A percentile compares a stretch with the other conserved stretches of the same genome.
Evolutionary conservation across 2,888 invertebrate species (phyloP).

Genomic region (Drosophila eohydei): DNA sequence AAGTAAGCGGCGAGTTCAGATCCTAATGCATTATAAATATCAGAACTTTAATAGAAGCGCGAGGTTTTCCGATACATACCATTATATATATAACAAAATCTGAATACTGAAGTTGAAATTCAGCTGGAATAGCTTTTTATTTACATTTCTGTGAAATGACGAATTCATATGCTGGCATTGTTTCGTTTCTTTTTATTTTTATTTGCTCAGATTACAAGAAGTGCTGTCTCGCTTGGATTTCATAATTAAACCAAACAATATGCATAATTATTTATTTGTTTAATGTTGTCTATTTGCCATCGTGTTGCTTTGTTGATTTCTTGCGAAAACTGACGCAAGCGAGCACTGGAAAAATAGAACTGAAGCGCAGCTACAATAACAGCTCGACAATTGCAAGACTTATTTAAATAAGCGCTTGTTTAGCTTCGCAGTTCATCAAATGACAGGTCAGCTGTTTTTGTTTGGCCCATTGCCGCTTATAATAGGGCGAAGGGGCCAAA

Average conservation of each 20-base stretch:
- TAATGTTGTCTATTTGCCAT: slow-evolving; percentile 16
- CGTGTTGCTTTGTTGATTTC: slow-evolving; percentile 37
- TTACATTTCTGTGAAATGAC: slow-evolving; percentile 27
- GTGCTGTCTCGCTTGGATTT: slow-evolving; percentile 38
- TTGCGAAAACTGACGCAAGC: slow-evolving; percentile 50
- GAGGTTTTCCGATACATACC: too few species aligned
- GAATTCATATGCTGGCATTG: slow-evolving; percentile 2
- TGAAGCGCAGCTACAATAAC: slow-evolving; percentile 30
- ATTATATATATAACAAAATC: background rate
- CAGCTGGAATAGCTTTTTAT: slow-evolving; percentile 13
- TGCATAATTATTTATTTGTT: slow-evolving; percentile 41
- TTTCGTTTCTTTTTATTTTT: slow-evolving; percentile 22
- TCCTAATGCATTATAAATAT: too few species aligned
- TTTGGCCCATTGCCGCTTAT: slow-evolving; percentile 9
- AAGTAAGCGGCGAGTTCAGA: too few species aligned
- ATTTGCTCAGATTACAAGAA: slow-evolving; percentile 30
- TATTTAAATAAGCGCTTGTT: slow-evolving; percentile 56
- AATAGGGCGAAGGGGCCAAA: slow-evolving; percentile 2
- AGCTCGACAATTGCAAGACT: slow-evolving; percentile 45
- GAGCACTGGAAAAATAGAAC: slow-evolving; percentile 36
- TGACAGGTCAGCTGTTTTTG: slow-evolving; percentile 66
- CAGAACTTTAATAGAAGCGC: too few species aligned
- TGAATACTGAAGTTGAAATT: slow-evolving; percentile 1
- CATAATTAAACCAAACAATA: slow-evolving; percentile 33
- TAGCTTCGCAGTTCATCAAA: slow-evolving; percentile 29